Evolutionary conservation across 2,113 vertebrate species (phyloP).

Genomic region (Aptenodytes patagonicus): DNA sequence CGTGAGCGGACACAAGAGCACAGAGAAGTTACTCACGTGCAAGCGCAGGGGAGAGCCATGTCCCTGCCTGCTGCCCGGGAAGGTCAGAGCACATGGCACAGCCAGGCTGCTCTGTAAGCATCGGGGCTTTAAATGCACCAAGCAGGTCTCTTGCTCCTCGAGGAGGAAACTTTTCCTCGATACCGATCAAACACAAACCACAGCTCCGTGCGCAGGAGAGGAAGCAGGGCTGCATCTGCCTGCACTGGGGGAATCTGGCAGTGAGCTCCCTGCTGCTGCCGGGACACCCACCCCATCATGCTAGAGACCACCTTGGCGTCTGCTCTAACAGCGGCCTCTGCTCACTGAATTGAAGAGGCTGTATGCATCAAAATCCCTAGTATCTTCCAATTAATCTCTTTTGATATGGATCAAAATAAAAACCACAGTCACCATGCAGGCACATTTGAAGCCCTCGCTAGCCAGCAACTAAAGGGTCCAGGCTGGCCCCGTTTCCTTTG

Average conservation of each 20-base stretch:
- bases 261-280: background rate
- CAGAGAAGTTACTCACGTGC: rapidly evolving
- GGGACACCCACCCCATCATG: background rate
- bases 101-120: background rate
- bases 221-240: background rate
- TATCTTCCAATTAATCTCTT: background rate
- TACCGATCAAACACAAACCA: rapidly evolving
- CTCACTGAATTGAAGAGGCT: background rate
- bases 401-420: background rate
- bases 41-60: rapidly evolving
- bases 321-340: background rate
- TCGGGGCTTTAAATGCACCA: rapidly evolving
- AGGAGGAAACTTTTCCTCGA: background rate
- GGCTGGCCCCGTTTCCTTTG: constrained; percentile 7
- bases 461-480: background rate
- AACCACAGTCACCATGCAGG: background rate
- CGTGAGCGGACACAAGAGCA: rapidly evolving
- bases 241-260: background rate
- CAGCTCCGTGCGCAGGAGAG: rapidly evolving
- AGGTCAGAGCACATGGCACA: background rate
- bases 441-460: background rate
- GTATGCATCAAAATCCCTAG: background rate
- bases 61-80: background rate
- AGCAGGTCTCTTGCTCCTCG: rapidly evolving
- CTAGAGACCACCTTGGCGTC: background rate